phyloP scores from a whole-genome alignment of 2,888 invertebrate genomes.

The Eustalomyia histrio region DNA sequence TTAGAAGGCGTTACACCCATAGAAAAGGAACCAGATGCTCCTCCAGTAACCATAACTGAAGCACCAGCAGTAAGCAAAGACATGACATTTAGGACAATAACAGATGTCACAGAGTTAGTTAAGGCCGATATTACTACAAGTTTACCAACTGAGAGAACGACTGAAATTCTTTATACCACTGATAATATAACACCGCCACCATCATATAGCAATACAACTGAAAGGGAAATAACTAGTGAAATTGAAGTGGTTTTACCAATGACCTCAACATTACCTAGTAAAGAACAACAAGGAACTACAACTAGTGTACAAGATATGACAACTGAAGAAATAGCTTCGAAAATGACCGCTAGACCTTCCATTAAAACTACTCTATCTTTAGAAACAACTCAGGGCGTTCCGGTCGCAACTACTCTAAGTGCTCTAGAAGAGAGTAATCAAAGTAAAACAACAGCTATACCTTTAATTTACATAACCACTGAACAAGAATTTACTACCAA shows the following conservation, averaged over 20 bases:
- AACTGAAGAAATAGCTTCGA: background rate
- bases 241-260: background rate
- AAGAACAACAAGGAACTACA: conserved; percentile 7
- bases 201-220: background rate
- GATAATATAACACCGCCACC: background rate
- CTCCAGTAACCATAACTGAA: background rate
- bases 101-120: background rate
- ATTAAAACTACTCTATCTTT: background rate
- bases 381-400: background rate
- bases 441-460: background rate
- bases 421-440: background rate
- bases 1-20: background rate
- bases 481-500: conserved; percentile 1
- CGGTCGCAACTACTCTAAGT: background rate
- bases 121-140: background rate
- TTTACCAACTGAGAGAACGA: background rate
- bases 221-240: background rate
- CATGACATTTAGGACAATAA: conserved; percentile 3
- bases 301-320: background rate
- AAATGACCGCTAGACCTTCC: background rate
- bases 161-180: background rate
- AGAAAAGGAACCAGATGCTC: background rate
- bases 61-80: background rate
- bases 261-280: background rate
- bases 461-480: background rate